phyloP scores from a whole-genome alignment of 2,797 vertebrate genomes.

The Pelodytes ibericus region DNA sequence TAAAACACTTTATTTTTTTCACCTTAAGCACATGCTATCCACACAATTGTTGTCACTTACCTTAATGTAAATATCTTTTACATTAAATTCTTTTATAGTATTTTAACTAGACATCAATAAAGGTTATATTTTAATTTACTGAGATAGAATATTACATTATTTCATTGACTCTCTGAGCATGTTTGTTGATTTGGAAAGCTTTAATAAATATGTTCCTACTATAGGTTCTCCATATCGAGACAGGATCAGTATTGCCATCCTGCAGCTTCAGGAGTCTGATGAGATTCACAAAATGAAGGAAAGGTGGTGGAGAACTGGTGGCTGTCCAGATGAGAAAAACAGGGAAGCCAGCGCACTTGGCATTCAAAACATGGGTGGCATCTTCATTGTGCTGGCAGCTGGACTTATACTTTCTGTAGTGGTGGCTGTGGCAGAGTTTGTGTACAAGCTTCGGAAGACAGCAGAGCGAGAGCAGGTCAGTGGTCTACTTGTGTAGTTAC shows the following conservation, averaged over 20 bases:
- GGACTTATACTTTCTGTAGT: slow-evolving; percentile 94
- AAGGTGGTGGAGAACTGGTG: slow-evolving; percentile 95
- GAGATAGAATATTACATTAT: no score
- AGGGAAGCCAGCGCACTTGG: slow-evolving; percentile 93
- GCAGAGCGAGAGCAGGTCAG: slow-evolving; percentile 92
- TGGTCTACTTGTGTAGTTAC: background rate
- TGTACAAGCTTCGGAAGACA: slow-evolving; percentile 95
- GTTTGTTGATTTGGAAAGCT: no score
- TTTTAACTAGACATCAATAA: no score
- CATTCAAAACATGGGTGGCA: slow-evolving; percentile 95
- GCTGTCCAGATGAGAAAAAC: slow-evolving; percentile 90
- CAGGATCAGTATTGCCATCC: slow-evolving; percentile 97
- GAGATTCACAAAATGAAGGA: slow-evolving; percentile 95
- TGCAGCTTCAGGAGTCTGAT: slow-evolving; percentile 94
- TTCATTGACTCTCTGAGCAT: no score
- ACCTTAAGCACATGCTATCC: no score
- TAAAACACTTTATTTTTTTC: no score
- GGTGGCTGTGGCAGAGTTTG: slow-evolving; percentile 94
- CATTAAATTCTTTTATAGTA: no score
- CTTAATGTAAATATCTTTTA: no score
- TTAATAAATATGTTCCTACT: background rate
- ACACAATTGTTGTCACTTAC: no score
- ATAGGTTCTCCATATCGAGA: slow-evolving; percentile 95
- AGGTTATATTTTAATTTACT: no score
- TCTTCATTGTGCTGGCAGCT: slow-evolving; percentile 95